Conservation (phyloP, 2,888 invertebrate species). For the Synanthedon myopaeformis region DNA sequence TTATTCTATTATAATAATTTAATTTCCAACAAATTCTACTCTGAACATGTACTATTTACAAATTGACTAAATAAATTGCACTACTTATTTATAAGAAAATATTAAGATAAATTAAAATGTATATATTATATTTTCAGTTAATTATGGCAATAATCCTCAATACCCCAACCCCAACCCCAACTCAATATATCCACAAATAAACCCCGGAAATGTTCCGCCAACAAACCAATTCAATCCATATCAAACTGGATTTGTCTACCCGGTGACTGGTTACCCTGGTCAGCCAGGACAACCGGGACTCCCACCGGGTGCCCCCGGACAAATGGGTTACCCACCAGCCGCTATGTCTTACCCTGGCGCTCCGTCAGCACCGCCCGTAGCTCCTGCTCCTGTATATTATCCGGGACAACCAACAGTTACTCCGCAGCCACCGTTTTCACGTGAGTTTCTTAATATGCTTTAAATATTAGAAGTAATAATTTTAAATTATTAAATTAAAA, state of each 20-base stretch:
- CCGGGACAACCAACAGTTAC: slow-evolving; percentile 14
- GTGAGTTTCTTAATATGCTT: background rate
- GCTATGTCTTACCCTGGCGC: slow-evolving; percentile 37
- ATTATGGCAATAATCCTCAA: slow-evolving; percentile 35
- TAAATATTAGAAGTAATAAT: too few relatives aligned
- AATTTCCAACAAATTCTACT: too few relatives aligned
- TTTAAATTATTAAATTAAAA: too few relatives aligned
- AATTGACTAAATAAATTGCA: too few relatives aligned
- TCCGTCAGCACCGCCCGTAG: slow-evolving; percentile 15
- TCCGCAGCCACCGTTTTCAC: slow-evolving; percentile 7
- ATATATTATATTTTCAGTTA: slow-evolving; percentile 24
- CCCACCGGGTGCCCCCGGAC: slow-evolving; percentile 10
- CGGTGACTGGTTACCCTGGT: slow-evolving; percentile 10
- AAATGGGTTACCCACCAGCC: slow-evolving; percentile 21
- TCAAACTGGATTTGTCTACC: slow-evolving; percentile 24
- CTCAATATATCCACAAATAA: slow-evolving; percentile 43
- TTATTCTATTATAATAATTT: too few relatives aligned
- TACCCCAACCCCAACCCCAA: slow-evolving; percentile 39
- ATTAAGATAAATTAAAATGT: background rate
- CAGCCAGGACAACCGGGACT: slow-evolving; percentile 8
- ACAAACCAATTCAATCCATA: slow-evolving; percentile 18
- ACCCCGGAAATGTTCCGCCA: slow-evolving; percentile 32
- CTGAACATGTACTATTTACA: too few relatives aligned
- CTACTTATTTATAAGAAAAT: too few relatives aligned
- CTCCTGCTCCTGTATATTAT: slow-evolving; percentile 12